These are phyloP conservation scores for Euproctis similis DNA, from an alignment of 2,888 invertebrate genomes.

Conservation along the genomic window DNA sequence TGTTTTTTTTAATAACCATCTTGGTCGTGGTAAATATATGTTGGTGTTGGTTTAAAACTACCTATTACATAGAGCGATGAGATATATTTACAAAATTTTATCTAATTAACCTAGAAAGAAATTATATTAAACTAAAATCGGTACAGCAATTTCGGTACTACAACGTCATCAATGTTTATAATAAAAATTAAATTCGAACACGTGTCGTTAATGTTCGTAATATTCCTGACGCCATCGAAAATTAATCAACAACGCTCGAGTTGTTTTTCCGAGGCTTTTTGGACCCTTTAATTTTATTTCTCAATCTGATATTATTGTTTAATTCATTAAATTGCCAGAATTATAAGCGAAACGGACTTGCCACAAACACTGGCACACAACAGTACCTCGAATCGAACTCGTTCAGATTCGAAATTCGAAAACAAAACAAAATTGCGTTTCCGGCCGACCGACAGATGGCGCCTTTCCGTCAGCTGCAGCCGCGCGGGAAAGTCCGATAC, in stretches of 20 bases:
- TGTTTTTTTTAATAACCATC: too few relatives aligned
- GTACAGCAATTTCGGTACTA: too few relatives aligned
- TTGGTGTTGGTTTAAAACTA: too few relatives aligned
- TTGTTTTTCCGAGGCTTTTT: constrained; percentile 22
- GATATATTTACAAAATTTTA: too few relatives aligned
- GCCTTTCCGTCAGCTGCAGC: constrained; percentile 72
- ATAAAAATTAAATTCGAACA: too few relatives aligned
- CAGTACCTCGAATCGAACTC: constrained; percentile 39
- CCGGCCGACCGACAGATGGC: constrained; percentile 68
- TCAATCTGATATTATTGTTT: too few relatives aligned
- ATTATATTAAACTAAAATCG: too few relatives aligned
- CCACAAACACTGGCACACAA: too few relatives aligned
- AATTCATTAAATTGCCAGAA: constrained; percentile 21
- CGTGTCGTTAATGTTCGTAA: constrained; percentile 20
- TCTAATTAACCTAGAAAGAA: too few relatives aligned
- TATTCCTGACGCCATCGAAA: constrained; percentile 24
- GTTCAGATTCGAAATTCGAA: constrained; percentile 42
- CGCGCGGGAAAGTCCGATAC: constrained; percentile 32
- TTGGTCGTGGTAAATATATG: too few relatives aligned
- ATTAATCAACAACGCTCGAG: constrained; percentile 28
- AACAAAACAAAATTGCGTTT: constrained; percentile 65
- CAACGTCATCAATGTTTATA: too few relatives aligned
- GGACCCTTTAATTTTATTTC: constrained; percentile 25
- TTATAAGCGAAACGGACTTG: constrained; percentile 26
- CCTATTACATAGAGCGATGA: too few relatives aligned